Evolutionary conservation across 2,113 vertebrate genomes (phyloP).

Genomic region (Equus przewalskii): DNA sequence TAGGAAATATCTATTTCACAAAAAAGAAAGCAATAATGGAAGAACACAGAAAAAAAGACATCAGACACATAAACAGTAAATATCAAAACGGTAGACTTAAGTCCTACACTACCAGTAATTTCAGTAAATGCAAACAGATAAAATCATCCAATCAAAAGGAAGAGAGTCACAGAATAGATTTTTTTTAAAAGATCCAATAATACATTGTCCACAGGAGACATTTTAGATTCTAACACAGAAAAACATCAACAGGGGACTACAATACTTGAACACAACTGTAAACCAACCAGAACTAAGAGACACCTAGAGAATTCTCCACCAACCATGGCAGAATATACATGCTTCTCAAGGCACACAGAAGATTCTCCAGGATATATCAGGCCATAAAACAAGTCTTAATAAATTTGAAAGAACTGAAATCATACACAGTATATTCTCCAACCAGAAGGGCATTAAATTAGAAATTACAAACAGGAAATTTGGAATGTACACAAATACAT

Average conservation of each 20-base stretch:
- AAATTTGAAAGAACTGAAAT: neutral
- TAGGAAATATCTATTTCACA: neutral
- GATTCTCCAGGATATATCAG: neutral
- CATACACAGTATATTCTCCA: neutral
- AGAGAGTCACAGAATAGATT: neutral
- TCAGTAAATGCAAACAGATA: neutral
- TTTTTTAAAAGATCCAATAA: neutral
- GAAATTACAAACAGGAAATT: neutral
- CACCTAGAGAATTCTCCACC: neutral
- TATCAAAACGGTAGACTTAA: neutral
- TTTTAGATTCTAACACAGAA: neutral
- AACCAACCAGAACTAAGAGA: neutral
- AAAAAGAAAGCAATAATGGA: neutral
- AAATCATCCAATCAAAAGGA: neutral
- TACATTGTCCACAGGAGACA: neutral
- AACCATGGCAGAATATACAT: neutral
- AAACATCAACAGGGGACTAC: neutral
- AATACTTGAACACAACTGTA: neutral
- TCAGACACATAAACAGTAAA: neutral
- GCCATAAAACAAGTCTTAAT: neutral
- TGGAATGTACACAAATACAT: neutral
- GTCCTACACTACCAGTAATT: neutral
- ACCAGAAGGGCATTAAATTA: neutral
- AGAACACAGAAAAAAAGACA: neutral
- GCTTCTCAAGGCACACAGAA: neutral